Evolutionary conservation across 2,888 invertebrate genomes (phyloP), one percentile per base, ranked within the genome.

Genomic region (Himalopsyche kuldschensis): DNA sequence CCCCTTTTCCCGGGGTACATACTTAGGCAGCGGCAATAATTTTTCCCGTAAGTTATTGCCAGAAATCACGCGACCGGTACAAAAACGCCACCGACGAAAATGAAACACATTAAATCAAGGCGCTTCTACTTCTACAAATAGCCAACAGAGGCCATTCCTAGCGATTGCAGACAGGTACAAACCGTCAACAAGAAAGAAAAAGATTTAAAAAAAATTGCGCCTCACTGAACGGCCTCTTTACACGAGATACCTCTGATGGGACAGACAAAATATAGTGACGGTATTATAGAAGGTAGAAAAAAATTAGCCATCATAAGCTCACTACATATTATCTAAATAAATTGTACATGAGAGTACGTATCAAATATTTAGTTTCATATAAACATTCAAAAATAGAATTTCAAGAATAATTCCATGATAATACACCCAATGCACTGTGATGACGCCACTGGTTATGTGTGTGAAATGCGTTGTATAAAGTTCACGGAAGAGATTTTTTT

Each of bases 291-390:
- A n/a, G n/a, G n/a, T n/a, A n/a, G n/a, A n/a, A n/a, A n/a, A 48
- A 48, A 48, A 17, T 41, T 55, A 77, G 32, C n/a, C 46, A 31
- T 69, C 35, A 46, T 35, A 69, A 82, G n/a, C n/a, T n/a, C n/a
- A n/a, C 24, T 20, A 24, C 20, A 24, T 35, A 47, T 31, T 24
- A 77, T 77, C 31, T 76, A 85, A 75, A 77, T 83, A 82, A 82
- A 80, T n/a, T n/a, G n/a, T n/a, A n/a, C n/a, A n/a, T n/a, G n/a
- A n/a, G n/a, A n/a, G n/a, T n/a, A n/a, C n/a, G n/a, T n/a, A n/a
- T n/a, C n/a, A n/a, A n/a, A n/a, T n/a, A n/a, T n/a, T n/a, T n/a
- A n/a, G n/a, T n/a, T n/a, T n/a, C n/a, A n/a, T n/a, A n/a, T n/a
- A n/a, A n/a, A n/a, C n/a, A n/a, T n/a, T n/a, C n/a, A n/a, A n/a